Percentiles rank a stretch among this genome's conserved stretches.
Evolutionary conservation across 2,888 invertebrate genomes (phyloP).

Genomic region (Lasioglossum zephyrum): DNA sequence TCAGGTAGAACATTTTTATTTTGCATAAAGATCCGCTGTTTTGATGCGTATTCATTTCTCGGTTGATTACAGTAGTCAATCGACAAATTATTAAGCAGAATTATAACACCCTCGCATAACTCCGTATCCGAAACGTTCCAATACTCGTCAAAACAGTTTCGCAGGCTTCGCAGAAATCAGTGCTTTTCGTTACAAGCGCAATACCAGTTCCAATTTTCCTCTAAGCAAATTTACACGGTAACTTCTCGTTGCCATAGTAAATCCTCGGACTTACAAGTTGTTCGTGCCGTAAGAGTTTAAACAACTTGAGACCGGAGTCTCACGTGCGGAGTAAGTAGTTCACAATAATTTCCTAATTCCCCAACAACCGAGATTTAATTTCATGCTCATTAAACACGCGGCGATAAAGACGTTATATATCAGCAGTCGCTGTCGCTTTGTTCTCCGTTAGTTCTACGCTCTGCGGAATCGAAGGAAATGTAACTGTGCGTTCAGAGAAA

Average conservation of each 20-base stretch:
- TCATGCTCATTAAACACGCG: constrained; percentile 9
- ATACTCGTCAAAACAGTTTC: neutral
- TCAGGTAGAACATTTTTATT: no score
- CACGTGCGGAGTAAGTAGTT: neutral
- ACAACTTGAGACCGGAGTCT: neutral
- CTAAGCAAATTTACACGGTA: constrained; percentile 12
- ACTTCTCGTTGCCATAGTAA: constrained; percentile 13
- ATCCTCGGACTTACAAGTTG: constrained; percentile 14
- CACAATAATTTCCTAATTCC: constrained; percentile 6
- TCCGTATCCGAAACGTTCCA: neutral
- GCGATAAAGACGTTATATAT: constrained; percentile 6
- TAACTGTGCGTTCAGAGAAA: neutral
- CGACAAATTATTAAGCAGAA: neutral
- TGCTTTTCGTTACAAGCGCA: neutral
- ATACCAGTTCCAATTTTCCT: neutral
- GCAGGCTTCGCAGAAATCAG: neutral
- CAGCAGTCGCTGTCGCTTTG: neutral
- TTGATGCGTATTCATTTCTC: neutral
- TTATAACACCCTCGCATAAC: neutral
- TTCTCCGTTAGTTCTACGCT: neutral
- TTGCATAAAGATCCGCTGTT: neutral
- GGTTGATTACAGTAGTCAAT: neutral
- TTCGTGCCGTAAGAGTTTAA: constrained; percentile 10
- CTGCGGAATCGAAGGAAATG: neutral
- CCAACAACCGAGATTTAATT: constrained; percentile 9